Conservation (phyloP, 2,888 invertebrate genomes). For the Eupithecia abbreviata region DNA sequence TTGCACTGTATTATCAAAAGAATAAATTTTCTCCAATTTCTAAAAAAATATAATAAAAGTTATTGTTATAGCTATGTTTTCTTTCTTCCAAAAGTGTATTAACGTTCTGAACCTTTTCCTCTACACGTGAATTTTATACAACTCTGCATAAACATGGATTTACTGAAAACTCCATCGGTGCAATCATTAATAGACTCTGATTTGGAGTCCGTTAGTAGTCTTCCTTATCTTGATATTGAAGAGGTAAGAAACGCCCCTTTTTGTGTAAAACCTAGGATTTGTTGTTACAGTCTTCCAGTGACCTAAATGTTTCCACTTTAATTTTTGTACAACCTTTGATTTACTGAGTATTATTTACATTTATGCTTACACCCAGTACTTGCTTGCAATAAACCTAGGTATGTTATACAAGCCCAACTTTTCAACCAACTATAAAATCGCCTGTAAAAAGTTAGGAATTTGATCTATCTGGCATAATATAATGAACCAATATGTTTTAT, state of each 20-base stretch:
- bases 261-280: constrained; percentile 6
- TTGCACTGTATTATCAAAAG: not conserved
- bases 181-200: constrained; percentile 86
- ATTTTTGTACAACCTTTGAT: not conserved
- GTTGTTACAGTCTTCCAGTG: not conserved
- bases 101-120: not conserved
- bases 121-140: not conserved
- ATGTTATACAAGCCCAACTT: not conserved
- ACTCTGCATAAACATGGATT: constrained; percentile 61
- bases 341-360: no score
- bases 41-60: not conserved
- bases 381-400: no score
- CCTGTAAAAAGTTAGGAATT: not conserved
- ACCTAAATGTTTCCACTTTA: not conserved
- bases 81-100: not conserved
- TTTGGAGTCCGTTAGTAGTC: constrained; percentile 87
- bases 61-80: not conserved
- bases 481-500: no score
- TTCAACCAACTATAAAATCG: not conserved
- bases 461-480: no score
- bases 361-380: no score
- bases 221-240: constrained; percentile 87
- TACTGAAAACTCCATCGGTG: constrained; percentile 75
- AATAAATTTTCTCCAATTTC: not conserved
- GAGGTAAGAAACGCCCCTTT: constrained; percentile 77